These are phyloP conservation scores for Psilopogon haemacephalus DNA, from an alignment of 2,113 vertebrate genomes.

Conservation along the genomic window DNA sequence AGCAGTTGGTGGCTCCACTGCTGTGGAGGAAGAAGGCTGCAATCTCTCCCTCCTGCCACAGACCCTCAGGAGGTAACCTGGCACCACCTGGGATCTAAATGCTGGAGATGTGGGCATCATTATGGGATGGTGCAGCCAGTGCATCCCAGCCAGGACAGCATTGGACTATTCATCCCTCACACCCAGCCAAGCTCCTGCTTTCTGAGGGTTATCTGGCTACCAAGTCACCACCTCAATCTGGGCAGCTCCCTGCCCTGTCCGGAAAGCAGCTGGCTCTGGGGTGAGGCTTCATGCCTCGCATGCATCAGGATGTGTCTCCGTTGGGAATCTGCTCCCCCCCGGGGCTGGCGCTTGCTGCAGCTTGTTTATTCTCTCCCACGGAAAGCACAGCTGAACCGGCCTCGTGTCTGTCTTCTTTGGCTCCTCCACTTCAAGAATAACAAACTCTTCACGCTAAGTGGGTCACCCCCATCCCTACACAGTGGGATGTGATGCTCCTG, in stretches of 20 bases:
- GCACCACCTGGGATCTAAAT: neutral
- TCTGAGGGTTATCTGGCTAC: neutral
- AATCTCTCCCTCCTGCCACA: neutral
- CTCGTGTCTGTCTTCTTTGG: conserved; percentile 26
- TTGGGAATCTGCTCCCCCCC: conserved; percentile 1
- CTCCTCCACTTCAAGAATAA: conserved; percentile 3
- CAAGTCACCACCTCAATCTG: neutral
- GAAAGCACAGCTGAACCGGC: conserved; percentile 37
- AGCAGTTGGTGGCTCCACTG: neutral
- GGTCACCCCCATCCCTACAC: neutral
- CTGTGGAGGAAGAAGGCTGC: accelerated
- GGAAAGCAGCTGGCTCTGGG: neutral
- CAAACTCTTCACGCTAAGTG: conserved; percentile 14
- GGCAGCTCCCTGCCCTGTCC: neutral
- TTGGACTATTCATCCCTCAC: accelerated
- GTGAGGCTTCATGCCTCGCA: neutral
- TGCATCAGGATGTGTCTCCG: neutral
- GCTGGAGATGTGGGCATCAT: neutral
- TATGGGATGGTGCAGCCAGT: neutral
- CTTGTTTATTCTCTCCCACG: conserved; percentile 67
- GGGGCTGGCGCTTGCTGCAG: neutral
- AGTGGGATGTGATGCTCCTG: accelerated
- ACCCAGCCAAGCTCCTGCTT: neutral
- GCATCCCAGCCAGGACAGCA: neutral
- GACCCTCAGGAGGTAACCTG: neutral